Evolutionary conservation across 2,113 vertebrate species (phyloP).

Genomic region (Brachyhypopomus gauderio): DNA sequence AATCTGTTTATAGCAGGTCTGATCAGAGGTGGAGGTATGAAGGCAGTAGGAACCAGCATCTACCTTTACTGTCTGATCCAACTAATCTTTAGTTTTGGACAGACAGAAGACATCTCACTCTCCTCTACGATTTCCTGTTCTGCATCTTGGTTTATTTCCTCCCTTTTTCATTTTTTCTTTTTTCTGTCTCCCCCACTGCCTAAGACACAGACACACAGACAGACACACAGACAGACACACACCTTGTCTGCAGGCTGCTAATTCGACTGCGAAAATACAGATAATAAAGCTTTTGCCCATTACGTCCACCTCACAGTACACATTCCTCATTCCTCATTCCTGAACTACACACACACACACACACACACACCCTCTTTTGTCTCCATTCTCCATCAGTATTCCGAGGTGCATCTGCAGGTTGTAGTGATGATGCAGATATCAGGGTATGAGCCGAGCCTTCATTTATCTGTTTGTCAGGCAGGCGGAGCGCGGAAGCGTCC

Average conservation of each 20-base stretch:
- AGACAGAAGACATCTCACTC: too few relatives aligned
- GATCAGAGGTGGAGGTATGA: too few relatives aligned
- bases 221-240: neutral
- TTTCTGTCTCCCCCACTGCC: constrained; percentile 11
- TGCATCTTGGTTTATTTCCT: neutral
- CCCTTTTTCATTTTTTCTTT: neutral
- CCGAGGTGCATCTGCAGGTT: constrained; percentile 3
- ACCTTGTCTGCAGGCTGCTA: constrained; percentile 13
- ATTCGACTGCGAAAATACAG: constrained; percentile 6
- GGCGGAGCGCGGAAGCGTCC: constrained; percentile 1
- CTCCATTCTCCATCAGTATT: constrained; percentile 30
- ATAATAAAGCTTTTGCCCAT: constrained; percentile 26
- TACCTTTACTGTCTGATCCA: too few relatives aligned
- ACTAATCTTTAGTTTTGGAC: too few relatives aligned
- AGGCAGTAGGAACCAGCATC: too few relatives aligned
- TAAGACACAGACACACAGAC: neutral
- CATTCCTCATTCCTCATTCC: too few relatives aligned
- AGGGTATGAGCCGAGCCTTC: constrained; percentile 31
- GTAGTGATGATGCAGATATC: constrained; percentile 19
- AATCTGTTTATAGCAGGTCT: too few relatives aligned
- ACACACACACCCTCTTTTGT: neutral
- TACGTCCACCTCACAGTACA: neutral
- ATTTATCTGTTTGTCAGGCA: constrained; percentile 21
- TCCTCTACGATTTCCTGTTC: neutral
- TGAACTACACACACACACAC: neutral